phyloP scores from a whole-genome alignment of 2,113 vertebrate species.

The rat (Rattus norvegicus) region GRCr8 NC_086020.1:133885501-133886000 shows the following conservation, averaged over 20 bases:
- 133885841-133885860: fast-evolving
- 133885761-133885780: neutral
- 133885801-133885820: neutral
- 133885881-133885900: neutral
- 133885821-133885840: neutral
- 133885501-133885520: neutral
- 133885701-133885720: neutral
- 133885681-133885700: neutral
- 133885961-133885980: neutral
- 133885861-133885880: neutral
- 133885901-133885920: neutral
- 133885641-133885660: too few species aligned
- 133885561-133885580: neutral
- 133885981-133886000: neutral
- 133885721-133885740: neutral
- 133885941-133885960: neutral
- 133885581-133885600: neutral
- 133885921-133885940: neutral
- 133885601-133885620: neutral
- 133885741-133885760: neutral
- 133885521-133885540: neutral
- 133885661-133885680: neutral
- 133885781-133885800: neutral
- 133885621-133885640: neutral
- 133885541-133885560: neutral